Evolutionary conservation across 2,888 invertebrate species (phyloP).

Genomic region (Busseola fusca): DNA sequence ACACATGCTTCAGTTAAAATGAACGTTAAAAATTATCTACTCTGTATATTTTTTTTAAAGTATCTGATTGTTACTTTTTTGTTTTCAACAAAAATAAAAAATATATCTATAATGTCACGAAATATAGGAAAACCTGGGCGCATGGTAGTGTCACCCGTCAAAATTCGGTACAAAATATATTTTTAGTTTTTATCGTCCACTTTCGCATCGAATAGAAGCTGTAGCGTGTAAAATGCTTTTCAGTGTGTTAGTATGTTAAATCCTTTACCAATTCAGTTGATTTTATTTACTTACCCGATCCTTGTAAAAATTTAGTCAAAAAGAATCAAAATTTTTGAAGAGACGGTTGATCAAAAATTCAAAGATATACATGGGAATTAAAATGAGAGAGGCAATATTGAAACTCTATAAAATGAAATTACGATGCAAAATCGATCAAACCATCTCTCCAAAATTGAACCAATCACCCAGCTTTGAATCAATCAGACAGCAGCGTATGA

Average conservation of each 20-base stretch:
- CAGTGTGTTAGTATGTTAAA: constrained; percentile 42
- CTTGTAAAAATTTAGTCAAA: constrained; percentile 11
- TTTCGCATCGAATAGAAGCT: constrained; percentile 39
- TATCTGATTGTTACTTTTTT: not conserved
- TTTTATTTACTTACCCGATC: constrained; percentile 46
- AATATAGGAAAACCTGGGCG: not conserved
- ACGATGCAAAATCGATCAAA: not conserved
- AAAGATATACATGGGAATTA: not conserved
- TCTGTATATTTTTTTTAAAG: not conserved
- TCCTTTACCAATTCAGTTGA: constrained; percentile 29
- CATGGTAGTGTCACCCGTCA: constrained; percentile 3
- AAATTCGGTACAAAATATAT: constrained; percentile 19
- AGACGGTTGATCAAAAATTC: constrained; percentile 17
- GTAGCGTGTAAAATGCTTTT: constrained; percentile 57
- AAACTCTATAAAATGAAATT: not conserved
- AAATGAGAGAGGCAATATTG: not conserved
- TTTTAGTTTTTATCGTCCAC: constrained; percentile 41
- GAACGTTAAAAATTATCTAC: constrained; percentile 13
- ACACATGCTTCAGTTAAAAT: constrained; percentile 12
- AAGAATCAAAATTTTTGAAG: not conserved
- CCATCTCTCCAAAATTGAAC: constrained; percentile 9
- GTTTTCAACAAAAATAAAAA: not conserved
- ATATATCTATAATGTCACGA: not conserved
- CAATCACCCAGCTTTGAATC: constrained; percentile 14
- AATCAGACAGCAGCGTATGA: constrained; percentile 3